These are phyloP conservation scores for Indicator indicator DNA, from an alignment of 2,113 vertebrate genomes.

Conservation along the genomic window DNA sequence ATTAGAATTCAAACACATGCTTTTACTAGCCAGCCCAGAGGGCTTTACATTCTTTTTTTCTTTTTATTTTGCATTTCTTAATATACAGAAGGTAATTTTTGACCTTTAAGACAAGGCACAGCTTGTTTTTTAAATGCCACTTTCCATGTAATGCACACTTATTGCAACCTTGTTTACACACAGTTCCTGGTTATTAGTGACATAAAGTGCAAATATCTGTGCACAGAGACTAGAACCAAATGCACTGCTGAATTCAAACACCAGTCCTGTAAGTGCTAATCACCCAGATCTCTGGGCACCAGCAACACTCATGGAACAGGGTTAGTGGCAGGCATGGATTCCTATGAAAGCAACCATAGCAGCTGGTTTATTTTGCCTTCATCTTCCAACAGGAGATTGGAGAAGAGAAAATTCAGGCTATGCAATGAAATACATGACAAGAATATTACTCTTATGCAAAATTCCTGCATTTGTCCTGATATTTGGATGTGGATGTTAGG, in stretches of 20 bases:
- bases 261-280: background rate
- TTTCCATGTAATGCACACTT: background rate
- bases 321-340: background rate
- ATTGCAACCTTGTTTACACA: background rate
- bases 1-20: background rate
- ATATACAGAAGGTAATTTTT: background rate
- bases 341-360: background rate
- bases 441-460: background rate
- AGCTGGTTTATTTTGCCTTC: background rate
- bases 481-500: background rate
- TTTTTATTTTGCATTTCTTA: background rate
- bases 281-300: background rate
- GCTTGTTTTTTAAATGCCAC: background rate
- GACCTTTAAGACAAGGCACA: constrained; percentile 35
- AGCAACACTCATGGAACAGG: background rate
- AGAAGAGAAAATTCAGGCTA: background rate
- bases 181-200: background rate
- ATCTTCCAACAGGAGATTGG: background rate
- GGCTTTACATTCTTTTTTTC: background rate
- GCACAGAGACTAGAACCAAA: background rate
- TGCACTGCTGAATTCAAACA: background rate
- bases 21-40: background rate
- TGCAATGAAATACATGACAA: background rate
- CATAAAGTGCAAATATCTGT: background rate
- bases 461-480: background rate